These are phyloP conservation scores for Coracias cyanogaster DNA, from an alignment of 2,797 vertebrate genomes.

Conservation along the genomic window DNA sequence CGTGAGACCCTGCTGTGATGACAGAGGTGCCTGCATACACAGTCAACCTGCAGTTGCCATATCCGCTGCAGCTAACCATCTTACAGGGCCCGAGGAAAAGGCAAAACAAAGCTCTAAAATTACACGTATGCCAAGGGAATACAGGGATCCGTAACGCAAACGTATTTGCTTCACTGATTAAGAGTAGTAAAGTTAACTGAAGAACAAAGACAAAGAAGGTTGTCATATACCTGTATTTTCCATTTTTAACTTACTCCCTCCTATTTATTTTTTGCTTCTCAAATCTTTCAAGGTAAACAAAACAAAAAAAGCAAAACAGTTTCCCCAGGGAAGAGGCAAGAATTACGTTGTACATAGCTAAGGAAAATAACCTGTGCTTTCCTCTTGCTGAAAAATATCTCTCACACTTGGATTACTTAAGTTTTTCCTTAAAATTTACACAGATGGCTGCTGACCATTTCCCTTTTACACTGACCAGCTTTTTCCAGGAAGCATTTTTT, in stretches of 20 bases:
- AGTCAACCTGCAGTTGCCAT: neutral
- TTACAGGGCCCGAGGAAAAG: neutral
- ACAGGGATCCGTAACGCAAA: fast-evolving
- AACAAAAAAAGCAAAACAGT: neutral
- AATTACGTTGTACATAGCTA: neutral
- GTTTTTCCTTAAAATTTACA: conserved; percentile 2
- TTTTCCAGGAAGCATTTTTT: conserved; percentile 25
- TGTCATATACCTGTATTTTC: neutral
- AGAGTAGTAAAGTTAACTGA: neutral
- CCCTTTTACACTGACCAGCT: conserved; percentile 21
- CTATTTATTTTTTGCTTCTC: neutral
- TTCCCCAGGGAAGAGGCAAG: neutral
- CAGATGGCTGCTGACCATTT: conserved; percentile 22
- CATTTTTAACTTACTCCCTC: neutral
- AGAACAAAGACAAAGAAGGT: neutral
- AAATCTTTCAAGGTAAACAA: neutral
- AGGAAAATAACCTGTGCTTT: neutral
- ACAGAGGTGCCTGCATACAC: neutral
- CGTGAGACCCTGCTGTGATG: fast-evolving
- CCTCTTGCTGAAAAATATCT: conserved; percentile 18
- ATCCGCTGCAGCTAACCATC: fast-evolving
- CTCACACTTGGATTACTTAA: neutral
- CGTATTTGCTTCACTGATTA: neutral
- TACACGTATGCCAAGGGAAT: neutral
- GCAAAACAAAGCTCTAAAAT: neutral